Evolutionary conservation across 2,888 invertebrate genomes (phyloP).

Genomic region (Clostera curtula): DNA sequence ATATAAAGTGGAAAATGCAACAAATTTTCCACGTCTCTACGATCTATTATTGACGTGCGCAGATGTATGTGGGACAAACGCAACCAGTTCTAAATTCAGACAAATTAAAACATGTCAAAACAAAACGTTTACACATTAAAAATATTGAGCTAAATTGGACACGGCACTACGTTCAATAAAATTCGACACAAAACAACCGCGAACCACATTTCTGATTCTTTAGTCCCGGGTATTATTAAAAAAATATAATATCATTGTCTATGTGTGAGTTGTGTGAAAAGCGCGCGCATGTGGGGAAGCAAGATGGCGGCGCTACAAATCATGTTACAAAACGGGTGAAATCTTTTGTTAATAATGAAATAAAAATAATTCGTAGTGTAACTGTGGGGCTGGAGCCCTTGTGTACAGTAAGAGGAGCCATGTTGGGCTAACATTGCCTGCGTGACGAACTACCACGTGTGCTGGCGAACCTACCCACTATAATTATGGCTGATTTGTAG

Average conservation of each 20-base stretch:
- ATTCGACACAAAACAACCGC: conserved; percentile 28
- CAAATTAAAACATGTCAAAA: conserved; percentile 48
- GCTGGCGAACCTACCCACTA: conserved; percentile 16
- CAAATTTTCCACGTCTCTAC: too few relatives aligned
- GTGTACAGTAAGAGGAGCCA: conserved; percentile 35
- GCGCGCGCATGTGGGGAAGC: conserved; percentile 37
- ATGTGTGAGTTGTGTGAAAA: conserved; percentile 23
- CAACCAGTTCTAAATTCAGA: conserved; percentile 26
- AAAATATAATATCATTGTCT: conserved; percentile 23
- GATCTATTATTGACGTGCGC: too few relatives aligned
- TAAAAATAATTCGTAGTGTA: conserved; percentile 63
- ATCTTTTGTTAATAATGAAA: conserved; percentile 71
- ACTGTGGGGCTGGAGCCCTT: conserved; percentile 41
- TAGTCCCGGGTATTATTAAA: conserved; percentile 47
- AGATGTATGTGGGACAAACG: conserved; percentile 10
- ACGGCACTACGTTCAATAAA: conserved; percentile 27
- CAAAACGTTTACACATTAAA: conserved; percentile 28
- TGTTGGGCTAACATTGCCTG: conserved; percentile 62
- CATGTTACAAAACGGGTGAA: conserved; percentile 72
- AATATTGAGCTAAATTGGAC: conserved; percentile 29
- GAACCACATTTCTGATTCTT: conserved; percentile 29
- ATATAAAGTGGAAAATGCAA: too few relatives aligned
- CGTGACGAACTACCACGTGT: conserved; percentile 41
- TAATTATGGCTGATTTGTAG: conserved; percentile 18
- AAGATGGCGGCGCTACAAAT: conserved; percentile 68